phyloP scores from a whole-genome alignment of 2,888 invertebrate genomes.

The Cheiracanthium punctorium region DNA sequence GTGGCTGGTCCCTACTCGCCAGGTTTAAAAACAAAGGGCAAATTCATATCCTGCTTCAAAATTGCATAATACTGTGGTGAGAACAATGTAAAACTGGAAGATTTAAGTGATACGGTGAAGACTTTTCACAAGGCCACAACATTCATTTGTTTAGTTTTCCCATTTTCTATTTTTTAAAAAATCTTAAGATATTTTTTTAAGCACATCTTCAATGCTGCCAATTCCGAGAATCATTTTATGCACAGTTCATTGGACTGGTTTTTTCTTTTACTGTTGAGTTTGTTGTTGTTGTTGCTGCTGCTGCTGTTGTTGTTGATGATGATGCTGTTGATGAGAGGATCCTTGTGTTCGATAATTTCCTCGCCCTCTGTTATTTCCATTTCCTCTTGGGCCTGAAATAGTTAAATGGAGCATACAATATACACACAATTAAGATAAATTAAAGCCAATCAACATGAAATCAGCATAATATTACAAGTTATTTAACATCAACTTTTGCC shows the following conservation, averaged over 20 bases:
- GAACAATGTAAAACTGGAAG: constrained; percentile 22
- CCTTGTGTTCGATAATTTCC: constrained; percentile 40
- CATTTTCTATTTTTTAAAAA: not conserved
- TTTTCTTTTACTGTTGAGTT: constrained; percentile 27
- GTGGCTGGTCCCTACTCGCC: constrained; percentile 46
- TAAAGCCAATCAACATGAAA: no score
- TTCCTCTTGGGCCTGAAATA: constrained; percentile 35
- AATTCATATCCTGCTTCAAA: constrained; percentile 12
- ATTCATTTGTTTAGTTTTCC: constrained; percentile 5
- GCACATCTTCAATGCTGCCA: constrained; percentile 59
- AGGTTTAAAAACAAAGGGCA: not conserved
- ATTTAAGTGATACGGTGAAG: constrained; percentile 38
- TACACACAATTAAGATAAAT: no score
- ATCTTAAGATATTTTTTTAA: not conserved
- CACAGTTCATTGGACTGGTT: not conserved
- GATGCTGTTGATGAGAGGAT: constrained; percentile 19
- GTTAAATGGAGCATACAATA: not conserved
- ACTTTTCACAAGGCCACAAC: constrained; percentile 60
- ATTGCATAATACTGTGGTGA: constrained; percentile 34
- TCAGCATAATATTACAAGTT: no score
- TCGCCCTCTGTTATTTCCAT: constrained; percentile 37
- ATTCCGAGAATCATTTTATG: constrained; percentile 58
- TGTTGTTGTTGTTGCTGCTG: constrained; percentile 23
- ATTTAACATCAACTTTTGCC: no score
- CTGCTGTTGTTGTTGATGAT: constrained; percentile 12